Evolutionary conservation across 1,140 invertebrate genomes (phyloP).

Genomic region (Chymomyza costata): DNA sequence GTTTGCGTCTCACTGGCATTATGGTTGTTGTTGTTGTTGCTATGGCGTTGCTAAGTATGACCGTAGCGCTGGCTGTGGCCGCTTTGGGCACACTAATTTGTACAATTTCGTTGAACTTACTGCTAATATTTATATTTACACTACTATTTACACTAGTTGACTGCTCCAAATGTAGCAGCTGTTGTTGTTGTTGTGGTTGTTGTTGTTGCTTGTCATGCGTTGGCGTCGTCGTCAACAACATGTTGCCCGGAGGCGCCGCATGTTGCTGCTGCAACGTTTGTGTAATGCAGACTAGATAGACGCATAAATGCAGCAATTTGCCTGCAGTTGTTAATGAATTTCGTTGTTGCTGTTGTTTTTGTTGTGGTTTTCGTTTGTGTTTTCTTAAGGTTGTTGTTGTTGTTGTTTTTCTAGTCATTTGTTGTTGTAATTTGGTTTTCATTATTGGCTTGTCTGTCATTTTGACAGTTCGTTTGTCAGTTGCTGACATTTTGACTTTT

Average conservation of each 20-base stretch:
- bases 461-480: conserved; percentile 70
- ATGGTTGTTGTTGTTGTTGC: conserved; percentile 33
- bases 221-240: conserved; percentile 34
- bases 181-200: conserved; percentile 24
- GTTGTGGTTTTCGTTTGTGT: not conserved
- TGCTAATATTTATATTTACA: conserved; percentile 72
- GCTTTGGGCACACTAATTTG: conserved; percentile 26
- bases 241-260: conserved; percentile 52
- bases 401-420: conserved; percentile 2
- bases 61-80: not conserved
- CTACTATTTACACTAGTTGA: conserved; percentile 72
- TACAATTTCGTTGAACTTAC: conserved; percentile 70
- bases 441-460: conserved; percentile 55
- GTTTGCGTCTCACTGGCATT: conserved; percentile 43
- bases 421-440: conserved; percentile 18
- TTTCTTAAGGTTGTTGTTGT: conserved; percentile 1
- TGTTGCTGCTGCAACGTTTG: conserved; percentile 54
- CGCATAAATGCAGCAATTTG: conserved; percentile 53
- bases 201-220: conserved; percentile 20
- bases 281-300: conserved; percentile 59
- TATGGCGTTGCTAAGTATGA: conserved; percentile 40
- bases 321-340: not conserved
- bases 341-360: conserved; percentile 15
- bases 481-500: conserved; percentile 45
- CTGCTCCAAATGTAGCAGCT: conserved; percentile 12